A percentile compares a stretch with the other conserved stretches of the same genome.
These are phyloP conservation scores for Apogon hyalosoma DNA, from an alignment of 2,797 vertebrate species.

Conservation along the genomic window DNA sequence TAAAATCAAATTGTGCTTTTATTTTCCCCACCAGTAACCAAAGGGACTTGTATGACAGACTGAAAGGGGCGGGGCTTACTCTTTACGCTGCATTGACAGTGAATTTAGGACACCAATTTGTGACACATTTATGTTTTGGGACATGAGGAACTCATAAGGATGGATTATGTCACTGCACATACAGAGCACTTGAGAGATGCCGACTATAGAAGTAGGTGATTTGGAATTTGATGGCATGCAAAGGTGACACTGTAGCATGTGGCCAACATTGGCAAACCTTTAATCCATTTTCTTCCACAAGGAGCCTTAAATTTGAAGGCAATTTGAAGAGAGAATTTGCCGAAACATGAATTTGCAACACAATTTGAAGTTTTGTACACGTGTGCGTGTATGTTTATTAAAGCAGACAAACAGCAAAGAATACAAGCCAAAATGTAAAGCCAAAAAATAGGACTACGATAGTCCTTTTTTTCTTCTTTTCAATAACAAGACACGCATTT, in stretches of 20 bases:
- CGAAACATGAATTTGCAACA: constrained; percentile 98
- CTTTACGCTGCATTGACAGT: constrained; percentile 36
- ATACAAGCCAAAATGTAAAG: constrained; percentile 99
- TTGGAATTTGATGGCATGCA: constrained; percentile 80
- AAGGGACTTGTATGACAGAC: constrained; percentile 17
- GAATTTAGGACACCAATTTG: constrained; percentile 69
- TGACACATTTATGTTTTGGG: constrained; percentile 53
- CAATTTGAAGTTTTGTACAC: constrained; percentile 96
- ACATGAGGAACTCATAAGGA: constrained; percentile 64
- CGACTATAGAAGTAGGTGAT: constrained; percentile 59
- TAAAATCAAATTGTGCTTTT: constrained; percentile 76
- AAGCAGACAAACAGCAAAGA: constrained; percentile 99
- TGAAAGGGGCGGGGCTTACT: constrained; percentile 23
- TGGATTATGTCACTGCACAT: constrained; percentile 72
- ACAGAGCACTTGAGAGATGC: constrained; percentile 65
- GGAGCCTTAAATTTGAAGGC: constrained; percentile 82
- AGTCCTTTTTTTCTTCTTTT: constrained; percentile 79
- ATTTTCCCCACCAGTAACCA: constrained; percentile 1
- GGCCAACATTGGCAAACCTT: constrained; percentile 81
- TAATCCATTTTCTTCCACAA: constrained; percentile 80
- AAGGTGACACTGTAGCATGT: constrained; percentile 73
- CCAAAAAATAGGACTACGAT: constrained; percentile 88
- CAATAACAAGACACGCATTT: constrained; percentile 90
- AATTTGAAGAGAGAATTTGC: constrained; percentile 94
- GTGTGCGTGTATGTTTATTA: constrained; percentile 98